Evolutionary conservation across 2,113 vertebrate species (phyloP).

Genomic region (Paracanthobrama guichenoti): DNA sequence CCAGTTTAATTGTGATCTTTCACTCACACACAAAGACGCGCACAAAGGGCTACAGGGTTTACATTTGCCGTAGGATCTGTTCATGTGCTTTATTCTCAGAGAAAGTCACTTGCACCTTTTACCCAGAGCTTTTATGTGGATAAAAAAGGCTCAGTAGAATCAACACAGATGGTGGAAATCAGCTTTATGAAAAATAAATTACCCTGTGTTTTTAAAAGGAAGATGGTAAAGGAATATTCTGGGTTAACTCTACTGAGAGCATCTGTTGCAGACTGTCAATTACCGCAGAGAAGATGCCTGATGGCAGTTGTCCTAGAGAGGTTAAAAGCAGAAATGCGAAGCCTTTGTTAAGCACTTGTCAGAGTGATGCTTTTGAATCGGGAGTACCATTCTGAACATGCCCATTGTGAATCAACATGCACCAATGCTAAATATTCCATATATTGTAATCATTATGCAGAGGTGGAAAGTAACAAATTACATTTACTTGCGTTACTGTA

Average conservation of each 20-base stretch:
- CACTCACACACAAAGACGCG: too few species aligned
- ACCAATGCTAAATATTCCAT: too few species aligned
- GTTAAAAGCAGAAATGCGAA: neutral
- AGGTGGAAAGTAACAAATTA: too few species aligned
- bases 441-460: too few species aligned
- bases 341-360: neutral
- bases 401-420: neutral
- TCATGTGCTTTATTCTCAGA: neutral
- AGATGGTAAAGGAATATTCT: neutral
- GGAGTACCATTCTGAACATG: neutral
- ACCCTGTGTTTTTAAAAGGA: constrained; percentile 4
- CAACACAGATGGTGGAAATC: constrained; percentile 17
- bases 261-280: neutral
- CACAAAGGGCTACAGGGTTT: constrained; percentile 27
- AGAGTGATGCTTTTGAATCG: neutral
- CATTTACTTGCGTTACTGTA: too few species aligned
- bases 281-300: neutral
- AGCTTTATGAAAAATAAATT: constrained; percentile 38
- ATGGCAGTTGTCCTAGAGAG: neutral
- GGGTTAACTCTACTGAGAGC: neutral
- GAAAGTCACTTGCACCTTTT: constrained; percentile 15
- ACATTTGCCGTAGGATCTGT: constrained; percentile 30
- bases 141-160: constrained; percentile 2
- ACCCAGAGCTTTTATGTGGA: constrained; percentile 1
- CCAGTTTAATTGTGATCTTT: too few species aligned